Conservation (phyloP, 2,888 invertebrate species). For the Scaptomyza cyrtandrae region DNA sequence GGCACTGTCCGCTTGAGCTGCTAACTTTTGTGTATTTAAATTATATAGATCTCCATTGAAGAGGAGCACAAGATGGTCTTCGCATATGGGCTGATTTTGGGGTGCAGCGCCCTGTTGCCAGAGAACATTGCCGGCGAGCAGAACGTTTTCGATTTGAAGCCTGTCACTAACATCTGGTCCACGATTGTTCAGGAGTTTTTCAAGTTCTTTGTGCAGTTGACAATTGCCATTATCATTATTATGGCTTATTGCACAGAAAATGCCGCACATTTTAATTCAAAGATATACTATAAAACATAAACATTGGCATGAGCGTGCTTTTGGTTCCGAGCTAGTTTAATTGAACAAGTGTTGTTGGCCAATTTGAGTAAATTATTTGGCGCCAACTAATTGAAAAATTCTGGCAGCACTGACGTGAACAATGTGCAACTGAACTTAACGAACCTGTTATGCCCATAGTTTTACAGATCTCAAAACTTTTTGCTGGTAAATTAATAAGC, state of each 20-base stretch:
- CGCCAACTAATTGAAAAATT: not conserved
- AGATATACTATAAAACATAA: constrained; percentile 11
- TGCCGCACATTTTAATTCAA: constrained; percentile 59
- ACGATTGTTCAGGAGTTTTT: constrained; percentile 49
- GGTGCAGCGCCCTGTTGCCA: constrained; percentile 92
- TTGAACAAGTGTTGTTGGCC: too few species aligned
- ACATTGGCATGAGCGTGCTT: constrained; percentile 12
- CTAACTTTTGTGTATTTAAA: constrained; percentile 78
- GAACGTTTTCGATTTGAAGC: constrained; percentile 35
- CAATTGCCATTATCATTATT: constrained; percentile 8
- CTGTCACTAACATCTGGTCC: constrained; percentile 52
- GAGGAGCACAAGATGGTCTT: constrained; percentile 88
- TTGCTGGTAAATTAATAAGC: not conserved
- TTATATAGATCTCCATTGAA: constrained; percentile 96
- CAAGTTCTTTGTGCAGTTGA: constrained; percentile 24
- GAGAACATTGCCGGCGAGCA: constrained; percentile 87
- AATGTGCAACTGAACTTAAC: not conserved
- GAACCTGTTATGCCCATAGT: constrained; percentile 1
- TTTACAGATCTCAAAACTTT: not conserved
- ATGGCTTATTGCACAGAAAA: constrained; percentile 54
- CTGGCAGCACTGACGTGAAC: constrained; percentile 9
- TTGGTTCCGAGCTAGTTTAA: not conserved
- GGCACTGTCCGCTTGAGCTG: constrained; percentile 58
- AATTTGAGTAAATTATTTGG: not conserved
- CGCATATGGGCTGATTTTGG: constrained; percentile 89